phyloP scores from a whole-genome alignment of 1,140 invertebrate species.

The Cydia pomonella region DNA sequence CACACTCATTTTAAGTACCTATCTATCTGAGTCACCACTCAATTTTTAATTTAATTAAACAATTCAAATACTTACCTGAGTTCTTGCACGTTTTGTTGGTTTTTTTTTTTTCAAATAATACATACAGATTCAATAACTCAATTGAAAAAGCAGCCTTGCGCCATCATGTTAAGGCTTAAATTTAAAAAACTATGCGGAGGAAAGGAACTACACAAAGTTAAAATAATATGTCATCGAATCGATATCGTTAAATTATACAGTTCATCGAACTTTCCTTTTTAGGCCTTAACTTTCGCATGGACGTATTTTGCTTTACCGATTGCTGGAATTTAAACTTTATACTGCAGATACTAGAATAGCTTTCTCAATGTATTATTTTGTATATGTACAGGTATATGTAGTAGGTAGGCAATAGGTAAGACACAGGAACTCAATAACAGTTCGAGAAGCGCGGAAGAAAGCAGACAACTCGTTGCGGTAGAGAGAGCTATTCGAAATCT shows the following conservation, averaged over 20 bases:
- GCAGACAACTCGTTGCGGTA: constrained; percentile 9
- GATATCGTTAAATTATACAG: constrained; percentile 11
- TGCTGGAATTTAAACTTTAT: not conserved
- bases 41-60: too few relatives aligned
- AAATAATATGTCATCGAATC: not conserved
- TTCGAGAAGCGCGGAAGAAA: not conserved
- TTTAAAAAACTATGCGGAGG: not conserved
- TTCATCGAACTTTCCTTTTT: constrained; percentile 13
- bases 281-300: not conserved
- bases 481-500: constrained; percentile 22
- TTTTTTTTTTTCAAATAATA: not conserved
- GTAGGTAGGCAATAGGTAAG: not conserved
- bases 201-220: not conserved
- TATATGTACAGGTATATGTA: not conserved
- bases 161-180: not conserved
- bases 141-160: not conserved
- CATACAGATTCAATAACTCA: not conserved
- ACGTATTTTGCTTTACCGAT: not conserved
- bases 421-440: not conserved
- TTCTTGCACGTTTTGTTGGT: constrained; percentile 4
- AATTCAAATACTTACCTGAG: too few relatives aligned
- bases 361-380: not conserved
- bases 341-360: not conserved
- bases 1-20: too few relatives aligned
- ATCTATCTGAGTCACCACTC: too few relatives aligned